A percentile compares a stretch with the other conserved stretches of the same genome.
Evolutionary conservation across 2,113 vertebrate genomes (phyloP).

Genomic region (Prunella himalayana): DNA sequence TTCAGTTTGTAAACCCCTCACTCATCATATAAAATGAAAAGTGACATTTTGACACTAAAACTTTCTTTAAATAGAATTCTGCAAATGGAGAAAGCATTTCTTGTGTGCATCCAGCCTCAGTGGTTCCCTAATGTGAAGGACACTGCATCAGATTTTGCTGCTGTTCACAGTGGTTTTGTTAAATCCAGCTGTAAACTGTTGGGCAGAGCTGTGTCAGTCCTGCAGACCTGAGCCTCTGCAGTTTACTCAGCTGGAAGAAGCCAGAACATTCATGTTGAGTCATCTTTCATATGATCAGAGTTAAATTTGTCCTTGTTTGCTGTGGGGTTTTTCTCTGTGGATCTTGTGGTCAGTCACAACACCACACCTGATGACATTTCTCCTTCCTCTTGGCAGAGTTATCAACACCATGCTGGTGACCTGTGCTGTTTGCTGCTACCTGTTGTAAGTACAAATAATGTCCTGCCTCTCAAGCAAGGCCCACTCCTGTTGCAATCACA

Average conservation of each 20-base stretch:
- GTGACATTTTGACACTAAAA: background rate
- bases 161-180: background rate
- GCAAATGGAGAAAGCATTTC: background rate
- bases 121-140: background rate
- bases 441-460: conserved; percentile 90
- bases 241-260: background rate
- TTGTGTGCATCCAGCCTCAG: background rate
- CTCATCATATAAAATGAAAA: background rate
- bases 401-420: conserved; percentile 95
- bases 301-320: background rate
- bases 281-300: conserved; percentile 22
- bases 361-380: background rate
- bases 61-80: background rate
- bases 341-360: conserved; percentile 24
- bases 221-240: background rate
- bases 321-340: fast-evolving
- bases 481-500: background rate
- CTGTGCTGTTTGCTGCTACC: conserved; percentile 94
- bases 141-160: background rate
- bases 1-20: background rate
- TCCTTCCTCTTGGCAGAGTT: conserved; percentile 77
- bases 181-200: background rate
- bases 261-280: background rate
- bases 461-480: background rate
- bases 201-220: background rate